Conservation (phyloP, 2,113 vertebrate species). For the Pachyramphus minor region DNA sequence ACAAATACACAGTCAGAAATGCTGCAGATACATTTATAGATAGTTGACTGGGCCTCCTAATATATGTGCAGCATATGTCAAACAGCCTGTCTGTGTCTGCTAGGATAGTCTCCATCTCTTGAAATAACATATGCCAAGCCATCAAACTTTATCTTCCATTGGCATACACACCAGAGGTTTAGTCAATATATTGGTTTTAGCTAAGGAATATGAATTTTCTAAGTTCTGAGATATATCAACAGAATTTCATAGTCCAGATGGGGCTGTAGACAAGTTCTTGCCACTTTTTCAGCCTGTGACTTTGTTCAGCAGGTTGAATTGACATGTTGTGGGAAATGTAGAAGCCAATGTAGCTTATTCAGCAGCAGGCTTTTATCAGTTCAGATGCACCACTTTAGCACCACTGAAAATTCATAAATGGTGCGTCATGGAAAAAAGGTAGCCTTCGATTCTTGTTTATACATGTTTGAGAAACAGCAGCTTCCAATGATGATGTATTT, state of each 20-base stretch:
- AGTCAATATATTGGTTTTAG: constrained; percentile 35
- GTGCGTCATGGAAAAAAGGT: background rate
- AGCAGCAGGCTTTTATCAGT: background rate
- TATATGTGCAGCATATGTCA: background rate
- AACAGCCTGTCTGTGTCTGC: constrained; percentile 1
- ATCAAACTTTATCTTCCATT: constrained; percentile 7
- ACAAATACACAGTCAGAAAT: background rate
- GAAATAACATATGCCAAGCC: constrained; percentile 7
- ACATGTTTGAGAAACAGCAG: constrained; percentile 33
- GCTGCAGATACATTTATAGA: background rate
- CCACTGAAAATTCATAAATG: background rate
- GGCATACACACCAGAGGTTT: background rate
- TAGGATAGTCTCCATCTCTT: background rate
- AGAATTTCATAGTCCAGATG: background rate
- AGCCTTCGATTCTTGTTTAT: constrained; percentile 1
- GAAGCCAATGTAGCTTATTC: background rate
- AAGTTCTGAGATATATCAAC: background rate
- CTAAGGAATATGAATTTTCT: background rate
- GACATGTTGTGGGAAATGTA: background rate
- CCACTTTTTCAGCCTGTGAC: background rate
- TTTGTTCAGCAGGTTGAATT: background rate
- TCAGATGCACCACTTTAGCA: background rate
- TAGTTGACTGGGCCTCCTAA: background rate
- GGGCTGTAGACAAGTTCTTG: background rate
- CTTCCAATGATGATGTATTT: constrained; percentile 15